Percentiles rank a stretch among this genome's conserved stretches.
Evolutionary conservation across 1,140 invertebrate genomes (phyloP).

Genomic region (Halictus rubicundus): DNA sequence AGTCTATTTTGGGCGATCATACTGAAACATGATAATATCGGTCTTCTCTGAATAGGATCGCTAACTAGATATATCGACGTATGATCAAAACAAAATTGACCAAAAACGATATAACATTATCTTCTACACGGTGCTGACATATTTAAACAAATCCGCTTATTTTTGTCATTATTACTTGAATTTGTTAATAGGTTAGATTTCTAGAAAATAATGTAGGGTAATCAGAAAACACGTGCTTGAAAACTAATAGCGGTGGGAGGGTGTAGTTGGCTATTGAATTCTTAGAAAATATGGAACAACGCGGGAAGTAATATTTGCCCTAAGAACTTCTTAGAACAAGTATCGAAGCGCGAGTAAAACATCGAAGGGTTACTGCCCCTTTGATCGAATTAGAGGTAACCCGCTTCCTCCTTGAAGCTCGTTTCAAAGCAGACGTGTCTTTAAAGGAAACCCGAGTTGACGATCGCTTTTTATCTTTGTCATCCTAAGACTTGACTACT

Average conservation of each 20-base stretch:
- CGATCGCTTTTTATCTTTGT: not conserved
- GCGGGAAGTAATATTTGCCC: not conserved
- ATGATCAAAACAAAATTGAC: too few species aligned
- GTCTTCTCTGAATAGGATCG: not conserved
- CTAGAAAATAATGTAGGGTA: too few species aligned
- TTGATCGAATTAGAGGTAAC: slow-evolving; percentile 17
- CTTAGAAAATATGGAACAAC: too few species aligned
- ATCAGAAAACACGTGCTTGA: too few species aligned
- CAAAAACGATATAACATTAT: too few species aligned
- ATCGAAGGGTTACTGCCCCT: not conserved
- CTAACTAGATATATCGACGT: not conserved
- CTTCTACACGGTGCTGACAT: too few species aligned
- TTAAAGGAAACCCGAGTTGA: slow-evolving; percentile 7
- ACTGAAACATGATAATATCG: not conserved
- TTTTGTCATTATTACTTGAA: too few species aligned
- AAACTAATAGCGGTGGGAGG: too few species aligned
- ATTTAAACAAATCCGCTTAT: too few species aligned
- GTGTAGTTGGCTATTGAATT: too few species aligned
- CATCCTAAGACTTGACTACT: slow-evolving; percentile 6
- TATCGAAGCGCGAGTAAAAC: not conserved
- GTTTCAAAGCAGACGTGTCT: slow-evolving; percentile 20
- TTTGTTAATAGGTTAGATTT: too few species aligned
- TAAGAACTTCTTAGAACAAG: not conserved
- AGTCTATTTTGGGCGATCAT: not conserved
- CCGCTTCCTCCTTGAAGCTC: not conserved